Base-by-base conservation (phyloP, 64 coral and sea anemone genomes). In the Exaiptasia diaphana region DNA sequence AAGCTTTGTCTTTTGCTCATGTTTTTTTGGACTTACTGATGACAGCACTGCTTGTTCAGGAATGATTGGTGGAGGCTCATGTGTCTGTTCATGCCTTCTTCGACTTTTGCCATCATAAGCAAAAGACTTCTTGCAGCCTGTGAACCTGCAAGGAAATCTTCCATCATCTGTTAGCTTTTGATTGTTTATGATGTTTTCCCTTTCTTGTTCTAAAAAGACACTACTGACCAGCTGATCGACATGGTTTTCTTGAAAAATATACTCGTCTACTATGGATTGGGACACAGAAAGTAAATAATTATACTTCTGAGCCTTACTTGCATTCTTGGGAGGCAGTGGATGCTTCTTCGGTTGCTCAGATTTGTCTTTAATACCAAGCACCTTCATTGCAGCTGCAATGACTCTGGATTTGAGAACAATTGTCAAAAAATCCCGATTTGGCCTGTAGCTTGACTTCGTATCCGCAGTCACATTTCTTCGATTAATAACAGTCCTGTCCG, bases 111-210 rank as follows among this genome's bases (percentile, higher is more conserved):
- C 83, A 74, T 86, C 50, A 73, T 67, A 74, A 12, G 54, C 68
- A 44, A 86, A 93, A 23, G 90, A 86, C 15, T 15, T 53, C 1
- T 41, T 34, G 63, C 90, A 93, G 4, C 83, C 82, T 20, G 21
- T 50, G 21, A 80, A 93, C 46, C 90, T 61, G 25, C 90, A 93
- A 17, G 82, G 90, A 34, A 80, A 93, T 53, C 76, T 42, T 33
- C 90, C 76, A 73, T 81, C 64, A 28, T 26, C 18, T 61, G 76
- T 93, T 46, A 79, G 65, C 13, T 77, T 15, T 79, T 85, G 73
- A 14, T 85, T 38, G 54, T 91, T 29, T 27, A 62, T 9, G 14
- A 79, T 12, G 35, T 85, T 23, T 78, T 85, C 38, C 24, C n/a
- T 71, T 23, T 85, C 88, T 29, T 85, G 73, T 28, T 67, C 31